Evolutionary conservation across 2,888 invertebrate genomes (phyloP), one percentile per base, ranked within the genome.

Genomic region (Epistrophella euchroma): DNA sequence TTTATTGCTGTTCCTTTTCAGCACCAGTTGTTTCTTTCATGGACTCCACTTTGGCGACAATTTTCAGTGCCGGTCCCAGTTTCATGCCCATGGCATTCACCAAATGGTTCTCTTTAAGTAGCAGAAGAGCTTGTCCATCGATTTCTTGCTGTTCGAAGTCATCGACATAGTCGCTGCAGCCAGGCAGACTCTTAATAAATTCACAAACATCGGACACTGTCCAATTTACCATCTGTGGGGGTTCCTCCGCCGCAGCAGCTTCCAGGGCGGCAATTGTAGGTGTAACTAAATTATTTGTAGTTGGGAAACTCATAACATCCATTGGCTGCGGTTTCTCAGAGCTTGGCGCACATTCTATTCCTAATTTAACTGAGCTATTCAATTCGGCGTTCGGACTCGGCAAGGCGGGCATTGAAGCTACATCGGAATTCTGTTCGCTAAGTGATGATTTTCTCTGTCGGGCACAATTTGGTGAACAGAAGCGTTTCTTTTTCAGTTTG

Each of bases 81-180:
- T 98, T 98, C 96, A 99, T 98, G 79, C 96, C 96, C 94, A 99
- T 97, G 9, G 98, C 97, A 88, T 97, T 96, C 93, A 98, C 98
- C 37, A 99, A 94, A 92, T 99, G 98, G 90, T 98, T 98, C 88
- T 98, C 98, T 90, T 97, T 97, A 70, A 99, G 95, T 72, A 99
- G 93, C 93, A 98, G 94, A 82, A 99, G 93, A 0, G 98, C 98
- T 91, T 98, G 98, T 0, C 99, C 98, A 90, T 99, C 99, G 89
- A 99, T 98, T 93, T 98, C 98, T 92, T 99, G 98, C 90, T 97
- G 95, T 13, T 96, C 95, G 93, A 99, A 99, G 91, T 98, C 98
- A 90, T 98, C 98, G 0, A 98, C 98, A 91, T 98, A 98, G 89
- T 97, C 96, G 10, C 96, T 95, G 91, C 98, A 98, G 0, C 98